Base-by-base conservation (phyloP, 2,888 invertebrate genomes). In the Yponomeuta evonymella region DNA sequence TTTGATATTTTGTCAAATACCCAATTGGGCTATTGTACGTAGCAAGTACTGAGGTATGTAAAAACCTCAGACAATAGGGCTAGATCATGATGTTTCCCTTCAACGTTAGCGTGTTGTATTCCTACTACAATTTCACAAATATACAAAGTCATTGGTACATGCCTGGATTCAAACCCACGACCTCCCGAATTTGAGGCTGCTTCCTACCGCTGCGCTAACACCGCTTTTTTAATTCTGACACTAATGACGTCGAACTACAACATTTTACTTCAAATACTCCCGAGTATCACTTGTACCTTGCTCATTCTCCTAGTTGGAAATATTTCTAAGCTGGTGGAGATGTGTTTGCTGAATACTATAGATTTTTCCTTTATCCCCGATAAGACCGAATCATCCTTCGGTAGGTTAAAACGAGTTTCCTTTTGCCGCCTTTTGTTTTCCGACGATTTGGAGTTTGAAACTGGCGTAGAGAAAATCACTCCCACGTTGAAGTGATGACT, bases 401-500 rank as follows among this genome's bases (percentile, higher is more conserved):
- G 93, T 73, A 96, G 75, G 70, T 93, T 93, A 77, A 95, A 95
- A 74, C 95, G 89, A 8, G 95, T 95, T 33, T 93, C 85, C 81
- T 95, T 95, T 0, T 86, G 76, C 12, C 76, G 76, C 76, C 93
- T 93, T 73, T 87, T 90, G 0, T 78, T 77, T 72, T 83, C 84
- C 9, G 85, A 83, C 66, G 89, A 89, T 71, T 93, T 86, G 75
- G 77, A 79, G 62, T 86, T 83, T 0, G 85, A 80, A 43, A 97
- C 96, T 1, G 97, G 97, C 2, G 97, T 97, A 6, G 96, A 96
- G 79, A 96, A 96, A 73, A 96, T 96, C 0, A 97, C 95, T 74
- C 96, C 95, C 0, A 93, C 93, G 75, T 93, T 91, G 67, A 93
- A 90, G 74, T 94, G 90, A 66, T 94, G 87, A 75, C 93, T 88